Percentiles rank a stretch among this genome's conserved stretches.
Conservation (phyloP, 2,113 vertebrate species). For the Erpornis zantholeuca region DNA sequence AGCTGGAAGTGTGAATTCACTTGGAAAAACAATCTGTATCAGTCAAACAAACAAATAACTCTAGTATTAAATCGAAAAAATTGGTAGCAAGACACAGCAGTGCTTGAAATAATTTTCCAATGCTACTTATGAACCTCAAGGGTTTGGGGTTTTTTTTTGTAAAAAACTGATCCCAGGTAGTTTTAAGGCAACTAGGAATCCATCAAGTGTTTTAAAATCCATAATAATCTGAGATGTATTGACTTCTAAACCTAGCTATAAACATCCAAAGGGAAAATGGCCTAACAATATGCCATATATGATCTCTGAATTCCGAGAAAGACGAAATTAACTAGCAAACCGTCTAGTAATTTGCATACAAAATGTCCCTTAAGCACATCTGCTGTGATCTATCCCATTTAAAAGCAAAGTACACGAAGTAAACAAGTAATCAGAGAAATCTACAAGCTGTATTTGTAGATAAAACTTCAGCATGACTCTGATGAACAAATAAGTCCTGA, state of each 20-base stretch:
- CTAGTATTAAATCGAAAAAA: neutral
- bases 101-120: neutral
- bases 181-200: neutral
- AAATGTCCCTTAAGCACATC: neutral
- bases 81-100: neutral
- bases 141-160: neutral
- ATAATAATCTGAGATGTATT: neutral
- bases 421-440: neutral
- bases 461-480: neutral
- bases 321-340: neutral
- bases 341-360: neutral
- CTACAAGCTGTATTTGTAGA: neutral
- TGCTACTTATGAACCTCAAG: neutral
- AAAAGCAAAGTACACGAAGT: neutral
- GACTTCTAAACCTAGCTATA: neutral
- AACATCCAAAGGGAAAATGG: neutral
- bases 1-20: neutral
- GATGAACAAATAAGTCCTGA: neutral
- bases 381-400: neutral
- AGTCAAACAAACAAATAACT: neutral
- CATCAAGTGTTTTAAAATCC: conserved; percentile 1
- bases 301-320: neutral
- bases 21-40: neutral
- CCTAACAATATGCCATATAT: neutral
- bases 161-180: neutral